Conservation (phyloP, 2,113 vertebrate species). For the Rhynchomys soricoides region DNA sequence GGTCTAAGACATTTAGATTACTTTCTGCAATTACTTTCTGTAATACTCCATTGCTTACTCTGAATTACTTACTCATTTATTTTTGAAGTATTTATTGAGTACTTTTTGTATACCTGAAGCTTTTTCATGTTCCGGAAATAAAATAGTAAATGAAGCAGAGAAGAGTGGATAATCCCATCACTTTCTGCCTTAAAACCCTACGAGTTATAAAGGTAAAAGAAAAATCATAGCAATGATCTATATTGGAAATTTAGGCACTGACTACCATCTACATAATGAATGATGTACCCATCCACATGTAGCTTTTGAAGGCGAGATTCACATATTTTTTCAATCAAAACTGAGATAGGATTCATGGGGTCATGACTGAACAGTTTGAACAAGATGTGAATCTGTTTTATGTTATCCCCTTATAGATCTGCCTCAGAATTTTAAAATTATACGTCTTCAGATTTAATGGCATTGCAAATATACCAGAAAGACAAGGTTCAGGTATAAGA, state of each 20-base stretch:
- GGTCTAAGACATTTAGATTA: background rate
- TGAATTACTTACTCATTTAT: background rate
- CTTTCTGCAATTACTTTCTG: constrained; percentile 13
- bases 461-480: background rate
- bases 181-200: background rate
- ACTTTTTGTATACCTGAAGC: background rate
- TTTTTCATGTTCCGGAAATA: background rate
- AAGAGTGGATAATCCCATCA: background rate
- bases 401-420: background rate
- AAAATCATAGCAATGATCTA: background rate
- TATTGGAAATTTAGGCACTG: background rate
- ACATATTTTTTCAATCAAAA: background rate
- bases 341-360: background rate
- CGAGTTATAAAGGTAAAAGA: background rate
- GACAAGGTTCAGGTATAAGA: background rate
- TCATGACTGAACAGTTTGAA: background rate
- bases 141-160: background rate
- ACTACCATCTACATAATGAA: background rate
- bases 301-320: background rate
- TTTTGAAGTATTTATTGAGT: background rate
- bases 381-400: background rate
- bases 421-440: background rate
- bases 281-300: background rate
- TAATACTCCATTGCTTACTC: background rate
- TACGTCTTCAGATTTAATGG: background rate